Conservation (phyloP, 2,888 invertebrate genomes). For the Trichacis sp. region DNA sequence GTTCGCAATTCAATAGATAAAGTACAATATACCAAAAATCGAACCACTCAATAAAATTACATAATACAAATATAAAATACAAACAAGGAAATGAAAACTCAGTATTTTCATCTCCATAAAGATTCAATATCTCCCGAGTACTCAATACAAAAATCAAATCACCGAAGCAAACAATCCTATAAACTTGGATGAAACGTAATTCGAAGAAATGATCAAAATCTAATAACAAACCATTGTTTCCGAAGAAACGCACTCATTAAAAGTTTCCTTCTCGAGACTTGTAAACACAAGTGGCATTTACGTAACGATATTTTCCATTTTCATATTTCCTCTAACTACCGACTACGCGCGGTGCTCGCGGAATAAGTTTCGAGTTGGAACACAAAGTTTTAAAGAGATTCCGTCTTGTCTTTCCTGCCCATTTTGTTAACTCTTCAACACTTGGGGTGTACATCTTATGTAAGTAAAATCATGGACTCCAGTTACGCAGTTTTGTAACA, state of each 20-base stretch:
- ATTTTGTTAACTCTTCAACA: conserved; percentile 32
- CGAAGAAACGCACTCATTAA: conserved; percentile 21
- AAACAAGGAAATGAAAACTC: too few species aligned
- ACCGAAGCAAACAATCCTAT: too few species aligned
- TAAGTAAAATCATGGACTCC: conserved; percentile 28
- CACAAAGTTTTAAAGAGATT: conserved; percentile 33
- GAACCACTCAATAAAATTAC: too few species aligned
- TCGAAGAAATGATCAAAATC: not conserved
- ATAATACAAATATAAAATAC: too few species aligned
- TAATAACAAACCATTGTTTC: conserved; percentile 2
- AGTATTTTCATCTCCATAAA: too few species aligned
- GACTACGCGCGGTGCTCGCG: conserved; percentile 15
- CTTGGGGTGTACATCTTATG: conserved; percentile 19
- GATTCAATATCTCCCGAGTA: too few species aligned
- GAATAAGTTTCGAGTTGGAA: conserved; percentile 32
- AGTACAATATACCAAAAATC: too few species aligned
- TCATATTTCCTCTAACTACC: conserved; percentile 17
- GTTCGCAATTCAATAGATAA: too few species aligned
- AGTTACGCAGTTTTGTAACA: conserved; percentile 35
- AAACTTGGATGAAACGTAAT: too few species aligned
- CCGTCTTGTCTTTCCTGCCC: conserved; percentile 26
- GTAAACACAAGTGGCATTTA: conserved; percentile 35
- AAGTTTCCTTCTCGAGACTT: conserved; percentile 23
- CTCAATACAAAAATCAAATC: too few species aligned
- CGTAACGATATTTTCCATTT: conserved; percentile 38